Percentiles rank a stretch among this genome's conserved stretches.
These are phyloP conservation scores for Germaria angustata DNA, from an alignment of 2,888 invertebrate species.

Conservation along the genomic window DNA sequence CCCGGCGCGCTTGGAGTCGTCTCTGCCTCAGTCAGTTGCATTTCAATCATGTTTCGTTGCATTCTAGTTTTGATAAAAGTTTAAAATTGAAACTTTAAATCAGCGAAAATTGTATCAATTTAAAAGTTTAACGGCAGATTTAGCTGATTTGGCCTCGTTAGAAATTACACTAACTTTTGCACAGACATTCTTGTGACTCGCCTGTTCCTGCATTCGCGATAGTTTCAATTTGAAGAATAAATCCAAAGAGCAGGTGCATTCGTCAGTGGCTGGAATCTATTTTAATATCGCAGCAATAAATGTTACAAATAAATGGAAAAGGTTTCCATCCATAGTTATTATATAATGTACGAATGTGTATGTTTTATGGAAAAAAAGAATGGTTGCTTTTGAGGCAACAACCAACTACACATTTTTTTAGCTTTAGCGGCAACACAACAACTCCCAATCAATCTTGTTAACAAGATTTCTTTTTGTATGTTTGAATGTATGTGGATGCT, in stretches of 20 bases:
- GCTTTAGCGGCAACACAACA: constrained; percentile 51
- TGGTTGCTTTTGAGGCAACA: constrained; percentile 15
- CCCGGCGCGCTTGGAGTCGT: too few relatives aligned
- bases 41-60: too few relatives aligned
- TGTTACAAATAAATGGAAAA: constrained; percentile 58
- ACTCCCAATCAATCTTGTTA: constrained; percentile 67
- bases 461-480: constrained; percentile 55
- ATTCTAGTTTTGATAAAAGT: too few relatives aligned
- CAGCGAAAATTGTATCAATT: constrained; percentile 30
- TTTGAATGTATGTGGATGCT: neutral
- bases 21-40: too few relatives aligned
- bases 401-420: constrained; percentile 7
- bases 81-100: constrained; percentile 30
- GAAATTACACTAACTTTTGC: neutral
- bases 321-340: constrained; percentile 55
- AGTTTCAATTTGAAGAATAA: constrained; percentile 45
- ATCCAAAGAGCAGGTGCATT: constrained; percentile 63
- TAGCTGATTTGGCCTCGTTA: constrained; percentile 5
- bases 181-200: neutral
- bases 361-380: constrained; percentile 27
- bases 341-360: constrained; percentile 21
- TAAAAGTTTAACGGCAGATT: constrained; percentile 17
- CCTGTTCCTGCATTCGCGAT: neutral
- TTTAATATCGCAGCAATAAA: constrained; percentile 45
- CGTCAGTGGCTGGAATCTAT: constrained; percentile 20